Base-by-base conservation (phyloP, 2,888 invertebrate genomes). In the Melanostoma mellinum region DNA sequence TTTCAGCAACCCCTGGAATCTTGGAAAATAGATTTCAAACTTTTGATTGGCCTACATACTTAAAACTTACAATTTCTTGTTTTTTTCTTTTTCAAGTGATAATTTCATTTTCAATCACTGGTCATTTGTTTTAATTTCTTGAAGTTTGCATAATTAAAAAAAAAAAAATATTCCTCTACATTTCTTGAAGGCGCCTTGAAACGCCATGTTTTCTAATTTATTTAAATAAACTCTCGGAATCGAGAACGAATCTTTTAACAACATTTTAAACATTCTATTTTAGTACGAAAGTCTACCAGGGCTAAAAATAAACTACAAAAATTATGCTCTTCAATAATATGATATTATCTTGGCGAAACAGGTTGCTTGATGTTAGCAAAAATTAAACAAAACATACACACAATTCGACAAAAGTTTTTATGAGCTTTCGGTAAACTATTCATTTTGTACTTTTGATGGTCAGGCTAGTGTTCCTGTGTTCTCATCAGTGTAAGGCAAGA, bases 221-320 rank as follows among this genome's bases (percentile, higher is more conserved):
- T 77, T 65, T 56, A 65, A 65, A 63, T 63, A 36, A 71, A 42
- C 56, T 63, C 20, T 71, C 10, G 50, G 32, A 65, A 72, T 65
- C 50, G 55, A 77, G 9, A 63, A 63, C 9, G 50, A n/a, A 48
- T 48, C 44, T 44, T 63, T 69, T 71, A 69, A 42, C 53, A 56
- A 69, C 63, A 73, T 68, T 69, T 55, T 61, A 48, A 72, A 60
- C 30, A 52, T 61, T 79, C 81, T 82, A 82, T 82, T 81, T 82
- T 35, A 9, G 73, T 73, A 1, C 46, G 55, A 68, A 36, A 68
- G 68, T 77, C 63, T 63, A 50, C 2, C 30, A 3, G 6, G 30
- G 67, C 33, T 82, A 82, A 82, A 82, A 82, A 82, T 82, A 81
- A 55, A 33, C 36, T 63, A 50, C 20, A 38, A 56, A 50, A 73